Percentiles rank a stretch among this genome's conserved stretches.
phyloP scores from a whole-genome alignment of 2,113 vertebrate genomes.

The Mobula birostris region DNA sequence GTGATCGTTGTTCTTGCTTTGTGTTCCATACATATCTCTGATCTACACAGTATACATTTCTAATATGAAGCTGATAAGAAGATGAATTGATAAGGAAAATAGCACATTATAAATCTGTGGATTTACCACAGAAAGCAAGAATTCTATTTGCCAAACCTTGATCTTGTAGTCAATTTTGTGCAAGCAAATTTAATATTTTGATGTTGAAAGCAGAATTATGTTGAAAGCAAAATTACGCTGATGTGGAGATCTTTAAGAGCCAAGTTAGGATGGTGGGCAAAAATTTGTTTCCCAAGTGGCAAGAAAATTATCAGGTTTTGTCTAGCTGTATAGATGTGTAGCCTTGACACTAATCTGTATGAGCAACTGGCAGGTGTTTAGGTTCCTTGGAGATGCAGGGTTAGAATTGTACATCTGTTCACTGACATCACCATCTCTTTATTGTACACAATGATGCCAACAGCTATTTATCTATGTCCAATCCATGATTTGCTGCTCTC shows the following conservation, averaged over 20 bases:
- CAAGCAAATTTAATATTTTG: neutral
- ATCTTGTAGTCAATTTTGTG: too few relatives aligned
- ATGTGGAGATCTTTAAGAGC: neutral
- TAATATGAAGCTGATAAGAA: too few relatives aligned
- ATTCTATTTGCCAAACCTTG: too few relatives aligned
- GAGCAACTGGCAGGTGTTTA: neutral
- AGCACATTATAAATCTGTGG: neutral
- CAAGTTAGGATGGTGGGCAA: neutral
- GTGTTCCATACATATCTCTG: neutral
- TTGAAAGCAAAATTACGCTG: neutral
- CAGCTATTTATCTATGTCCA: slow-evolving; percentile 26
- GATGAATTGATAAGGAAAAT: too few relatives aligned
- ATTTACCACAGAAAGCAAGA: too few relatives aligned
- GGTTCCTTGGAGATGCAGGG: neutral
- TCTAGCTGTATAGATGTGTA: neutral
- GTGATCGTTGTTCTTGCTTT: neutral
- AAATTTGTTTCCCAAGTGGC: neutral
- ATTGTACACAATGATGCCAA: neutral
- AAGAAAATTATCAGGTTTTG: neutral
- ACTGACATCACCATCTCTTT: neutral
- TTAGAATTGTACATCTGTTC: slow-evolving; percentile 13
- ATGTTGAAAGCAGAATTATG: neutral
- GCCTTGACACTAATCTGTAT: slow-evolving; percentile 25
- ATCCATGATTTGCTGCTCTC: neutral
- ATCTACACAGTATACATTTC: neutral